Evolutionary conservation across 2,888 invertebrate species (phyloP).

Genomic region (Deladenus siricidicola): DNA sequence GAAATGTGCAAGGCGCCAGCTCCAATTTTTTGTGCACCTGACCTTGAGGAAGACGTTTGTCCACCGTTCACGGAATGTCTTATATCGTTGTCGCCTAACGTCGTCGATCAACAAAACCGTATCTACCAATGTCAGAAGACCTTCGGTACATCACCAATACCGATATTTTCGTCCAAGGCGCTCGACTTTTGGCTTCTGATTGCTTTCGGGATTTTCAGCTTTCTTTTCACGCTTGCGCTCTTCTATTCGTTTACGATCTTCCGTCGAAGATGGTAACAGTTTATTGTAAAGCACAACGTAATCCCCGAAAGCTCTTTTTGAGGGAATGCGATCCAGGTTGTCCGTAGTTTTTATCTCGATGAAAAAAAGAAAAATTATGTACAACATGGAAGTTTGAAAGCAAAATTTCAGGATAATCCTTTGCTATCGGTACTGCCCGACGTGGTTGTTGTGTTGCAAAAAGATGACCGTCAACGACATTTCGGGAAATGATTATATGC

Average conservation of each 20-base stretch:
- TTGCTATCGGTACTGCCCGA: slow-evolving; percentile 10
- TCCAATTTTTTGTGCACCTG: neutral
- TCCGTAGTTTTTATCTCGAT: no score
- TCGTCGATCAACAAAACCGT: neutral
- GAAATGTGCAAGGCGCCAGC: neutral
- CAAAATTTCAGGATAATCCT: slow-evolving; percentile 5
- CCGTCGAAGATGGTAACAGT: neutral
- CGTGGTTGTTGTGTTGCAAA: slow-evolving; percentile 10
- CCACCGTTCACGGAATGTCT: neutral
- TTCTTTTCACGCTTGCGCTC: neutral
- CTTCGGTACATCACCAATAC: no score
- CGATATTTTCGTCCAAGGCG: neutral
- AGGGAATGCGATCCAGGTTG: no score
- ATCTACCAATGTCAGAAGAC: neutral
- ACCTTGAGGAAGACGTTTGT: neutral
- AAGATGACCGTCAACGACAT: slow-evolving; percentile 19
- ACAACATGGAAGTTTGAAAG: no score
- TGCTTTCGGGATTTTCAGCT: neutral
- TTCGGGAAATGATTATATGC: slow-evolving; percentile 6
- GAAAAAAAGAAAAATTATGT: no score
- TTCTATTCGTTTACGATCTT: neutral
- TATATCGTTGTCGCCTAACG: neutral
- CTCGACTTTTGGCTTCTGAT: neutral
- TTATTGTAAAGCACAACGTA: no score
- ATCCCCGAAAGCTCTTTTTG: no score